Conservation (phyloP, 2,888 invertebrate genomes). For the Sturmia bella region DNA sequence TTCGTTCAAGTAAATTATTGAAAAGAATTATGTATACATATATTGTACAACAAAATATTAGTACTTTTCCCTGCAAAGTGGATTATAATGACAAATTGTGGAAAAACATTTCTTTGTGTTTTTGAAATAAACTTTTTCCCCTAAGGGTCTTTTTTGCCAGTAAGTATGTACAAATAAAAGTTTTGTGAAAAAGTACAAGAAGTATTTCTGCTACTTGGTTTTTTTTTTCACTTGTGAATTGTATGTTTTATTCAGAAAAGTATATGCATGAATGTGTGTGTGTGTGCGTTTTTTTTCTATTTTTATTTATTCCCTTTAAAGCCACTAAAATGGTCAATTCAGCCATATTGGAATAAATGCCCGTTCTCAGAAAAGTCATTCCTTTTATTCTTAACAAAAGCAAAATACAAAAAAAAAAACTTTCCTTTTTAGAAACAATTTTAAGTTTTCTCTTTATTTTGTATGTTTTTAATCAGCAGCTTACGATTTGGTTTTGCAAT, state of each 20-base stretch:
- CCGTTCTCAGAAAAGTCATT: not conserved
- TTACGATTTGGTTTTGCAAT: constrained; percentile 6
- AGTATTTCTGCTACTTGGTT: too few relatives aligned
- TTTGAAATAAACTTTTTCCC: not conserved
- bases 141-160: not conserved
- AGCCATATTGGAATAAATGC: constrained; percentile 23
- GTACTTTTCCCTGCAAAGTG: not conserved
- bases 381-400: constrained; percentile 6
- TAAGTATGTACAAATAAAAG: not conserved
- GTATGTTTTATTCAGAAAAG: too few relatives aligned
- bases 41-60: too few relatives aligned
- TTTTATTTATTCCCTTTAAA: not conserved
- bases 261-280: too few relatives aligned
- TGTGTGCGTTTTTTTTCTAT: constrained; percentile 4
- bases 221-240: too few relatives aligned
- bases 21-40: too few relatives aligned
- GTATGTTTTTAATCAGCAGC: not conserved
- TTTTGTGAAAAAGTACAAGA: not conserved
- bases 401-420: not conserved
- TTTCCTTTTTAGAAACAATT: not conserved
- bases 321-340: constrained; percentile 5
- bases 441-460: not conserved
- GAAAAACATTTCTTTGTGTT: constrained; percentile 4
- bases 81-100: not conserved
- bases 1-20: not conserved